These are phyloP conservation scores for Babyrousa celebensis DNA, from an alignment of 2,797 vertebrate species.

Conservation along the genomic window DNA sequence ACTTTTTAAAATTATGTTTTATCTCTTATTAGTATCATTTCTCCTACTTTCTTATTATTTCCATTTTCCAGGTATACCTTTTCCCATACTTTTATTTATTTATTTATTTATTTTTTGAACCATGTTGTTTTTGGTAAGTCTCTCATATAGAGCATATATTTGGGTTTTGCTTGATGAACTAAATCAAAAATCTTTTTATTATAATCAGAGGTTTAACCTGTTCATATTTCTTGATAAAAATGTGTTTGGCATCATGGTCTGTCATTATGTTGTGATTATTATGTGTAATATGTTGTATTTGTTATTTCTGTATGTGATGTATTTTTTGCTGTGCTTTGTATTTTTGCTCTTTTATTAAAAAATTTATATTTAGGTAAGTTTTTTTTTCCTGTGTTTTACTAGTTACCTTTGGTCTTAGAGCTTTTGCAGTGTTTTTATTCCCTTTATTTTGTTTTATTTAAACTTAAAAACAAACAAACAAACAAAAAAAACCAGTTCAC, in stretches of 20 bases:
- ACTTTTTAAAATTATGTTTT: neutral
- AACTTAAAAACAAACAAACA: neutral
- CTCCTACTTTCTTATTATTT: neutral
- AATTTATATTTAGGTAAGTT: neutral
- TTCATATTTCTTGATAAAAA: conserved; percentile 36
- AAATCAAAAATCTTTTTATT: conserved; percentile 14
- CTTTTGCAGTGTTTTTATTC: conserved; percentile 18
- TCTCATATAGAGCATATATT: neutral
- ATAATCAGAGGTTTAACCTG: neutral
- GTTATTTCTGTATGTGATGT: neutral
- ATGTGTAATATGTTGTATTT: neutral
- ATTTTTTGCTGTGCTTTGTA: neutral
- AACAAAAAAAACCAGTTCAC: neutral
- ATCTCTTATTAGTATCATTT: neutral
- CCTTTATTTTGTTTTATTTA: neutral
- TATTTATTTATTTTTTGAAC: neutral
- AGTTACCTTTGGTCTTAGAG: neutral
- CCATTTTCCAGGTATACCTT: neutral
- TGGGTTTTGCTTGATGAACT: neutral
- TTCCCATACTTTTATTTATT: neutral
- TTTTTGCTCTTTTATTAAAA: neutral
- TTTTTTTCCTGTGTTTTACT: neutral
- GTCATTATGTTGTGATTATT: neutral
- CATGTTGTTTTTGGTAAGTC: neutral
- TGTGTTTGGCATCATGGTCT: neutral